These are phyloP conservation scores for Spisula subtruncata DNA, from an alignment of 2,888 invertebrate species.

Conservation along the genomic window DNA sequence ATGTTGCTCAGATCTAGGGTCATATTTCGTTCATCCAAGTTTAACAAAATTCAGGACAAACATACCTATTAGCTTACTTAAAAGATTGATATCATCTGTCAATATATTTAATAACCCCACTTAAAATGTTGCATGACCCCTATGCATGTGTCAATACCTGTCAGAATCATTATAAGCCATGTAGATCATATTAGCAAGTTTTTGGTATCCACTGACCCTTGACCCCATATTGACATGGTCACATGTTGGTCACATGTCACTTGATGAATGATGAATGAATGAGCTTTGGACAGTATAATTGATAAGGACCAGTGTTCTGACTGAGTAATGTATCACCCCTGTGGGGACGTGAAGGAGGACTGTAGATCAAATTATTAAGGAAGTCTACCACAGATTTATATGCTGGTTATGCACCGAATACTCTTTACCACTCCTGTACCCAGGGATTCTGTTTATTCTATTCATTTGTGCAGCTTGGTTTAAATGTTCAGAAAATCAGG, in stretches of 20 bases:
- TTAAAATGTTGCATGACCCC: neutral
- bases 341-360: slow-evolving; percentile 11
- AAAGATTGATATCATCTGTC: neutral
- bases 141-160: neutral
- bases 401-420: neutral
- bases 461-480: neutral
- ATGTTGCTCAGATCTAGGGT: too few relatives aligned
- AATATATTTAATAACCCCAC: neutral
- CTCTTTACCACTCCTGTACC: too few relatives aligned
- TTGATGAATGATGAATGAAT: slow-evolving; percentile 26
- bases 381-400: slow-evolving; percentile 17
- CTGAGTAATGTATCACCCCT: slow-evolving; percentile 20
- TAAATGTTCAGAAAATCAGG: neutral
- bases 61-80: neutral
- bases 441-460: neutral
- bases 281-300: slow-evolving; percentile 11
- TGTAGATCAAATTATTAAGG: slow-evolving; percentile 6
- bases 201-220: slow-evolving; percentile 29
- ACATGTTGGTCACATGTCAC: slow-evolving; percentile 48
- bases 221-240: slow-evolving; percentile 30
- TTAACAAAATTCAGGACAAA: too few relatives aligned
- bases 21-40: too few relatives aligned
- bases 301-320: slow-evolving; percentile 23
- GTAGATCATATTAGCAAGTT: neutral
- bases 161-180: neutral